These are phyloP conservation scores for Hippoglossus hippoglossus DNA, from an alignment of 2,797 vertebrate genomes.

Conservation along the genomic window DNA sequence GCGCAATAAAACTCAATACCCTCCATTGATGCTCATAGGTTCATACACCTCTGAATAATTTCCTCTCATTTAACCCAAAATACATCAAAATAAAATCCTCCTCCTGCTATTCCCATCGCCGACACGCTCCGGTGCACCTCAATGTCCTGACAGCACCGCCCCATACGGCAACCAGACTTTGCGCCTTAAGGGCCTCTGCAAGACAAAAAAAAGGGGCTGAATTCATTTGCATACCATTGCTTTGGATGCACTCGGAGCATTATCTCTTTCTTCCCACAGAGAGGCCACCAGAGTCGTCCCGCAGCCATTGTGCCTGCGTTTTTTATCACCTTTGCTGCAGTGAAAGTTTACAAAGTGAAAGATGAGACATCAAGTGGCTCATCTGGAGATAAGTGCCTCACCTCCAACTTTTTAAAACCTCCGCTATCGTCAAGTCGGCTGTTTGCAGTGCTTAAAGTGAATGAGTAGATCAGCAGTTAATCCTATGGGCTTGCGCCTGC, in stretches of 20 bases:
- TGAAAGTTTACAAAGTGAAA: conserved; percentile 78
- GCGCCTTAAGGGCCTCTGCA: conserved; percentile 62
- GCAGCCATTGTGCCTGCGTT: conserved; percentile 26
- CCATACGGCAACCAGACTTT: conserved; percentile 77
- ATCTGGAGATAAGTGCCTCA: conserved; percentile 75
- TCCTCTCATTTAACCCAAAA: conserved; percentile 76
- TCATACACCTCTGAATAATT: conserved; percentile 80
- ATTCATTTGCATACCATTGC: conserved; percentile 77
- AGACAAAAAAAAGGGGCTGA: conserved; percentile 70
- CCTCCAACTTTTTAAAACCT: conserved; percentile 79
- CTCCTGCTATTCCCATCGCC: conserved; percentile 67
- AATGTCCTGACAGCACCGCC: conserved; percentile 65
- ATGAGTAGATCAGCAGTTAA: conserved; percentile 83
- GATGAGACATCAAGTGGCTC: conserved; percentile 73
- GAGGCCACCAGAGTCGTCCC: conserved; percentile 53
- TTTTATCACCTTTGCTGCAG: conserved; percentile 57
- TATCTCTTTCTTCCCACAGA: conserved; percentile 57
- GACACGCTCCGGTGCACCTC: conserved; percentile 72
- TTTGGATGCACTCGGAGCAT: conserved; percentile 34
- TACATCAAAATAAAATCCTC: conserved; percentile 78
- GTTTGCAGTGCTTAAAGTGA: conserved; percentile 79
- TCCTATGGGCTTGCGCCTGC: conserved; percentile 72
- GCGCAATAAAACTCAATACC: conserved; percentile 63
- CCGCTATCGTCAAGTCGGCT: conserved; percentile 71
- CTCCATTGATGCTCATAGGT: conserved; percentile 59